phyloP scores from a whole-genome alignment of 2,888 invertebrate species.

The Caenorhabditis sinica region DNA sequence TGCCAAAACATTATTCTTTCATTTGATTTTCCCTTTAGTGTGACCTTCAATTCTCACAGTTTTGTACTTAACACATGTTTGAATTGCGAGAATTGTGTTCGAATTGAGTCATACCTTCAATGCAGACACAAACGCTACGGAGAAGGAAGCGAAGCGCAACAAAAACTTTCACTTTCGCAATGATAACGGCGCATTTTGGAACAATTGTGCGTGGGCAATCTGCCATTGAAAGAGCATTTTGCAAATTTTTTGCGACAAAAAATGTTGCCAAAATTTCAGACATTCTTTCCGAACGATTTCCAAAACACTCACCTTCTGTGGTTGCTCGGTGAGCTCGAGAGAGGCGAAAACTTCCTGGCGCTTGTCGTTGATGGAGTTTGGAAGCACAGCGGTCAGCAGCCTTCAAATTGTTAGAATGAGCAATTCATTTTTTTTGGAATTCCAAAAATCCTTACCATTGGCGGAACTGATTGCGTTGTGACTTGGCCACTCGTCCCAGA shows the following conservation, averaged over 20 bases:
- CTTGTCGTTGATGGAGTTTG: constrained; percentile 59
- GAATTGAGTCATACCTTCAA: constrained; percentile 39
- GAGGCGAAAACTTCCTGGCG: constrained; percentile 57
- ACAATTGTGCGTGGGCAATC: constrained; percentile 44
- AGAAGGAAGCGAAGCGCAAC: constrained; percentile 34
- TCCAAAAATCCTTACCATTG: constrained; percentile 40
- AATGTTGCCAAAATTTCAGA: constrained; percentile 12
- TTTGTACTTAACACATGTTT: constrained; percentile 34
- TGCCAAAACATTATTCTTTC: neutral
- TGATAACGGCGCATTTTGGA: constrained; percentile 50
- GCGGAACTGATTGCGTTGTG: constrained; percentile 60
- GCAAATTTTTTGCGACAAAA: constrained; percentile 2
- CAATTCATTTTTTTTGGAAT: neutral
- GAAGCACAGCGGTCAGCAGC: constrained; percentile 62
- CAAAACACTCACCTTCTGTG: constrained; percentile 44
- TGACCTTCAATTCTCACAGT: constrained; percentile 36
- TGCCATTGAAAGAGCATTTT: constrained; percentile 39
- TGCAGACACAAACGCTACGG: constrained; percentile 14
- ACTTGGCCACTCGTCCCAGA: constrained; percentile 70
- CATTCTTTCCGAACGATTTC: neutral
- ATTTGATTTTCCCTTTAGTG: neutral
- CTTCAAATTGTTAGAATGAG: constrained; percentile 45
- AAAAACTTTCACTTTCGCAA: constrained; percentile 45
- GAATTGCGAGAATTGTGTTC: constrained; percentile 27
- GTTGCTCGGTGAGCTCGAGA: constrained; percentile 54